Percentiles rank a stretch among this genome's conserved stretches.
Conservation (phyloP, 2,797 vertebrate genomes). For the Fundulus diaphanus region DNA sequence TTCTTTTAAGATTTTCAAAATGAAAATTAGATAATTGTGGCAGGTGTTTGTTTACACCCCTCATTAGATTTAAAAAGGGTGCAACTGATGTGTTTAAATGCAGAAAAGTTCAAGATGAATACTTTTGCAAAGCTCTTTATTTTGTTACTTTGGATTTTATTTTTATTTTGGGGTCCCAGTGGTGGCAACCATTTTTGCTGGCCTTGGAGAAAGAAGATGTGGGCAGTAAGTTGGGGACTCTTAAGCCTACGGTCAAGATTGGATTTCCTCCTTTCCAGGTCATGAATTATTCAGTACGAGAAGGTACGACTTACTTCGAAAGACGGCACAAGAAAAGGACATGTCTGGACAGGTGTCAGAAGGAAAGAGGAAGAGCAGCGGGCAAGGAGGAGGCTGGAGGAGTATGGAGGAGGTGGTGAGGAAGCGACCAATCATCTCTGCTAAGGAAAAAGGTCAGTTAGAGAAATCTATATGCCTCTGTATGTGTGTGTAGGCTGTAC, state of each 20-base stretch:
- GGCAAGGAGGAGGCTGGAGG: constrained; percentile 11
- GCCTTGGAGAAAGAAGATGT: constrained; percentile 22
- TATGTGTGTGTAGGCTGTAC: constrained; percentile 25
- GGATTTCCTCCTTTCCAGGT: constrained; percentile 71
- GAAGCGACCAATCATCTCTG: constrained; percentile 81
- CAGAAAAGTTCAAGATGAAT: too few species aligned
- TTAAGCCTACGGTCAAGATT: constrained; percentile 57
- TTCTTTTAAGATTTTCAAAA: too few species aligned
- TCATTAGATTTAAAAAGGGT: too few species aligned
- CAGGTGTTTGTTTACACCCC: not conserved
- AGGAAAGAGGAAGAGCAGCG: constrained; percentile 28
- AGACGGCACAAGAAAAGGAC: constrained; percentile 41
- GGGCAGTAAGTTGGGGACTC: constrained; percentile 20
- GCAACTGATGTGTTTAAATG: too few species aligned
- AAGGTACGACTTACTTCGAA: constrained; percentile 41
- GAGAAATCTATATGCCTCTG: constrained; percentile 12
- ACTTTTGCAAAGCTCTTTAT: not conserved
- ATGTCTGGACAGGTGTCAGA: constrained; percentile 45
- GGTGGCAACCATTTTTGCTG: constrained; percentile 4
- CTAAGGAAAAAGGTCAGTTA: constrained; percentile 80
- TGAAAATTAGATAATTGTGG: not conserved
- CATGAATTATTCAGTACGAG: constrained; percentile 80
- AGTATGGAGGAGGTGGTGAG: constrained; percentile 76
- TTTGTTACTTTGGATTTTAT: not conserved
- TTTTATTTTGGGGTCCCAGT: not conserved